phyloP scores from a whole-genome alignment of 2,888 invertebrate genomes.

The Adelphocoris suturalis region DNA sequence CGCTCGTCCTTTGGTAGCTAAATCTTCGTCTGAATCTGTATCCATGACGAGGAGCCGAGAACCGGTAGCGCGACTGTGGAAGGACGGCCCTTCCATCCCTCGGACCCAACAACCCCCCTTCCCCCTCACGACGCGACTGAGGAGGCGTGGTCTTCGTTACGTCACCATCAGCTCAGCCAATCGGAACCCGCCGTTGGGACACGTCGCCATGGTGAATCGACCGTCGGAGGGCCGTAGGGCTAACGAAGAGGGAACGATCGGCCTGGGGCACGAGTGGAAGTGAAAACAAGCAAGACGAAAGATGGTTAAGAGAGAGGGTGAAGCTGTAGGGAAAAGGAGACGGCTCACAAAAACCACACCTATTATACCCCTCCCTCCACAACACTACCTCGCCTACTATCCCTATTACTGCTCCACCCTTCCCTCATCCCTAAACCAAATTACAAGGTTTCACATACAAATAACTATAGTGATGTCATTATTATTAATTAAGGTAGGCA shows the following conservation, averaged over 20 bases:
- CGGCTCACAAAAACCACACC: conserved; percentile 68
- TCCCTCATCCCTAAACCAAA: conserved; percentile 63
- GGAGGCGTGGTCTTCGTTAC: conserved; percentile 46
- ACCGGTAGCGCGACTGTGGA: conserved; percentile 67
- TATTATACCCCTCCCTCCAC: conserved; percentile 69
- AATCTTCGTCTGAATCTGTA: conserved; percentile 74
- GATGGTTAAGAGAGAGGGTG: conserved; percentile 30
- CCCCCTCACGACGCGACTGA: neutral
- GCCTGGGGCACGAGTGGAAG: conserved; percentile 29
- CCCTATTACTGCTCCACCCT: conserved; percentile 25
- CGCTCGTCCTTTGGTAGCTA: conserved; percentile 73
- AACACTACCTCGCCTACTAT: neutral
- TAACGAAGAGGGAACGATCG: conserved; percentile 31
- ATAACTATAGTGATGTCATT: conserved; percentile 65
- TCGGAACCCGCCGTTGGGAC: neutral
- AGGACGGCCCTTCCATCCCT: conserved; percentile 51
- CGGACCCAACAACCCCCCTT: neutral
- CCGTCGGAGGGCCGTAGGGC: conserved; percentile 43
- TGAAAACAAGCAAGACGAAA: conserved; percentile 20
- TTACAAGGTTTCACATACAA: conserved; percentile 72
- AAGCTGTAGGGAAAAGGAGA: conserved; percentile 44
- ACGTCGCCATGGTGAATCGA: conserved; percentile 70
- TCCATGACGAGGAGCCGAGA: conserved; percentile 70
- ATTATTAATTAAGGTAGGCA: conserved; percentile 52
- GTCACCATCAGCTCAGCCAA: conserved; percentile 34